These are phyloP conservation scores for Micronycteris hirsuta DNA, from an alignment of 2,113 vertebrate species.

Conservation along the genomic window DNA sequence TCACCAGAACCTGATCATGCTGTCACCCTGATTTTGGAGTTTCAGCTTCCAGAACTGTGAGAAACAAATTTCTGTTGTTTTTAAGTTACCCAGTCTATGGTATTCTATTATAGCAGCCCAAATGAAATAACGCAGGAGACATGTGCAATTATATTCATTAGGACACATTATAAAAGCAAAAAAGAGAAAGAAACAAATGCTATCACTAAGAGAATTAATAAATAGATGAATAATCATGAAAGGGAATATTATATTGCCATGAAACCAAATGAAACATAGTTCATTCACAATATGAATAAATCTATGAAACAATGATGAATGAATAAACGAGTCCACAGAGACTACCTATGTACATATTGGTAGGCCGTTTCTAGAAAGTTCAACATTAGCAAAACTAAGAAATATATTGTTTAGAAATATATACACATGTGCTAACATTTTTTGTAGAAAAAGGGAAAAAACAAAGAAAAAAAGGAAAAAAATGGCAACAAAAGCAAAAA, in stretches of 20 bases:
- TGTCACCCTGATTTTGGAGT: neutral
- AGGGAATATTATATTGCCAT: neutral
- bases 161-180: neutral
- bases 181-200: neutral
- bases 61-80: neutral
- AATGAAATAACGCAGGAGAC: neutral
- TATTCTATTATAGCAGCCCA: neutral
- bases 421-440: neutral
- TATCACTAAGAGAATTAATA: neutral
- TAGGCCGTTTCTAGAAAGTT: neutral
- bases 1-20: neutral
- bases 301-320: neutral
- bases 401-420: neutral
- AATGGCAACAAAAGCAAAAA: neutral
- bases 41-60: neutral
- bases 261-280: neutral
- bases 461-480: neutral
- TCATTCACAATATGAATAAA: neutral
- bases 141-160: neutral
- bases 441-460: neutral
- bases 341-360: neutral
- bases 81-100: neutral
- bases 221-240: neutral
- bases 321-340: neutral
- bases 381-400: neutral